These are phyloP conservation scores for Babylonia areolata DNA, from an alignment of 1,140 invertebrate species.

Conservation along the genomic window DNA sequence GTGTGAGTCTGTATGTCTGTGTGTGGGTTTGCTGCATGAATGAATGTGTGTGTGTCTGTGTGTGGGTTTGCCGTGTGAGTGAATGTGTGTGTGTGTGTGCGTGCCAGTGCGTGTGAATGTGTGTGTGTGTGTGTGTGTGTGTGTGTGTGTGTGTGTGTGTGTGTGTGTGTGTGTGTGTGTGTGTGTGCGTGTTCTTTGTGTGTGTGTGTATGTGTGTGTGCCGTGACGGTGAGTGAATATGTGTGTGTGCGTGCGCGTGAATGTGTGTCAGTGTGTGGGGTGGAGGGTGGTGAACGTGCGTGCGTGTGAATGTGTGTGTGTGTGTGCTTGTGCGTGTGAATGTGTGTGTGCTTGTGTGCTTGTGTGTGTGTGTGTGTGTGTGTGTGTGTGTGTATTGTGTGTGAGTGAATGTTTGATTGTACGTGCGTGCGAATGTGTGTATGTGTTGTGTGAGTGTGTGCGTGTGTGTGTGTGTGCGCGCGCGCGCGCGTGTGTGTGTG, in stretches of 20 bases:
- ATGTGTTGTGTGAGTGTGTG: conserved; percentile 16
- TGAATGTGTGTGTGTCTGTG: too few relatives aligned
- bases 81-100: not conserved
- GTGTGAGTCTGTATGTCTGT: too few relatives aligned
- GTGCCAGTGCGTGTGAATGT: not conserved
- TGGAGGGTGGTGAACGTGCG: not conserved
- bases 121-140: not conserved
- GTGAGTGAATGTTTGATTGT: not conserved
- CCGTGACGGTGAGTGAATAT: too few relatives aligned
- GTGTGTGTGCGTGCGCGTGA: too few relatives aligned
- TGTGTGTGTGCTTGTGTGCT: too few relatives aligned
- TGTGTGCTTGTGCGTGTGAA: not conserved
- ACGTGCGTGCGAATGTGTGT: not conserved
- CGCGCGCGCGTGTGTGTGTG: not conserved
- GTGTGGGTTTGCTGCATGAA: too few relatives aligned
- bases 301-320: conserved; percentile 9
- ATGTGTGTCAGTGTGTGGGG: too few relatives aligned
- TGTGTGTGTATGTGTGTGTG: too few relatives aligned
- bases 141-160: not conserved
- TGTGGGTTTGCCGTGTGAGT: not conserved
- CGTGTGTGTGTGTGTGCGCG: conserved; percentile 7
- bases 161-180: not conserved
- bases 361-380: too few relatives aligned
- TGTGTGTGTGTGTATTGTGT: too few relatives aligned
- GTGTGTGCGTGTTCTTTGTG: not conserved